Conservation (phyloP, 2,888 invertebrate genomes). For the Diploptera punctata region DNA sequence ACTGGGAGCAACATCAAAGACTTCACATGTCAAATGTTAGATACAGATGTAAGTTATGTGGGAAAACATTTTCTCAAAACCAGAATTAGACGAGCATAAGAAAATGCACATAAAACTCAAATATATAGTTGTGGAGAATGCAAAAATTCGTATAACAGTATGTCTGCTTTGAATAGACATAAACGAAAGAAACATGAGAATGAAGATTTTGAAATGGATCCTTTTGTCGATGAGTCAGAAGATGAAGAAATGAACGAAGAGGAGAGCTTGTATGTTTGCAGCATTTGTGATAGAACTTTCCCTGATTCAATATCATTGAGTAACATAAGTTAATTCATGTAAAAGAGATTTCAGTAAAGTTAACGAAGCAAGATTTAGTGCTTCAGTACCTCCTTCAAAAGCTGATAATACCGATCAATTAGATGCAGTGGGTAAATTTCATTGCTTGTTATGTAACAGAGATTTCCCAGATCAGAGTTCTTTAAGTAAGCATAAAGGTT, state of each 20-base stretch:
- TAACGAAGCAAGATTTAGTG: not conserved
- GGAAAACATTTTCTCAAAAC: slow-evolving; percentile 66
- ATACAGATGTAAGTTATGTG: slow-evolving; percentile 67
- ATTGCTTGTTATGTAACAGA: slow-evolving; percentile 26
- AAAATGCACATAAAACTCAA: slow-evolving; percentile 69
- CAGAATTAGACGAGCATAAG: slow-evolving; percentile 69
- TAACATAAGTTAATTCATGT: slow-evolving; percentile 35
- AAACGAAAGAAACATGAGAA: slow-evolving; percentile 45
- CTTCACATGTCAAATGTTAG: slow-evolving; percentile 42
- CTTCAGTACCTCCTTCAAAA: not conserved
- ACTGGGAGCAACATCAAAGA: slow-evolving; percentile 35
- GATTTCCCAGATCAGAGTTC: slow-evolving; percentile 59
- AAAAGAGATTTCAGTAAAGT: not conserved
- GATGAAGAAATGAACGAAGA: slow-evolving; percentile 23
- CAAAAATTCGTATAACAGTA: slow-evolving; percentile 66
- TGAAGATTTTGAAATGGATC: slow-evolving; percentile 46
- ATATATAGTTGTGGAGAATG: slow-evolving; percentile 67
- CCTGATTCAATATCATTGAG: slow-evolving; percentile 50
- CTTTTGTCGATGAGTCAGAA: slow-evolving; percentile 49
- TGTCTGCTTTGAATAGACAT: slow-evolving; percentile 56
- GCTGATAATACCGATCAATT: not conserved
- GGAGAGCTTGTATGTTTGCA: slow-evolving; percentile 54
- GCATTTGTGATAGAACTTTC: slow-evolving; percentile 68
- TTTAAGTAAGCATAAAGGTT: slow-evolving; percentile 67
- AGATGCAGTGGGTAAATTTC: not conserved